Conservation (phyloP, 2,888 invertebrate species). For the Acanthosoma haemorrhoidale region DNA sequence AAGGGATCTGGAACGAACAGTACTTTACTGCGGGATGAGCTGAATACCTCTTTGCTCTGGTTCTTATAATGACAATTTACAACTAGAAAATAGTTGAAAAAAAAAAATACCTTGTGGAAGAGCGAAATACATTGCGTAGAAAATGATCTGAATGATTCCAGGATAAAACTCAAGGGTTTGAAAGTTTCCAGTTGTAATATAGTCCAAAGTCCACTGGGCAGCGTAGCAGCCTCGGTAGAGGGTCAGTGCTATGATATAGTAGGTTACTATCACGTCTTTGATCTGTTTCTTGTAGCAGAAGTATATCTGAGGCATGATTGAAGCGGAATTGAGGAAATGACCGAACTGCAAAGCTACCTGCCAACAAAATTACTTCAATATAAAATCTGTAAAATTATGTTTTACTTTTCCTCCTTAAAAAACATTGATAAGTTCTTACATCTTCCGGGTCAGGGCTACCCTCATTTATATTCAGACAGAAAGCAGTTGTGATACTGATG, state of each 20-base stretch:
- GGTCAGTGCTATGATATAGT: not conserved
- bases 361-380: not conserved
- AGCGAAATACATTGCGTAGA: not conserved
- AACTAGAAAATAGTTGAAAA: not conserved
- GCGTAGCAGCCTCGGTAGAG: not conserved
- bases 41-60: no score
- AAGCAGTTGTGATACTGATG: not conserved
- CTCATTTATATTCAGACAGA: not conserved
- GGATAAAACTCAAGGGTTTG: not conserved
- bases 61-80: no score
- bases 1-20: no score
- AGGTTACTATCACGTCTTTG: not conserved
- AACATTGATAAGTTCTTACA: no score
- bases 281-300: not conserved
- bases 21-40: no score
- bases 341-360: not conserved
- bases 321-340: not conserved
- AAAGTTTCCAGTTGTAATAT: not conserved
- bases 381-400: not conserved
- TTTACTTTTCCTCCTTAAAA: no score
- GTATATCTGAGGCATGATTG: constrained; percentile 11
- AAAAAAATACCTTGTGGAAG: not conserved
- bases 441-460: not conserved
- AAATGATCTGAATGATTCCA: not conserved
- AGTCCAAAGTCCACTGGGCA: not conserved